Conservation (phyloP, 2,113 vertebrate species). For the Dolichotis patagonum region DNA sequence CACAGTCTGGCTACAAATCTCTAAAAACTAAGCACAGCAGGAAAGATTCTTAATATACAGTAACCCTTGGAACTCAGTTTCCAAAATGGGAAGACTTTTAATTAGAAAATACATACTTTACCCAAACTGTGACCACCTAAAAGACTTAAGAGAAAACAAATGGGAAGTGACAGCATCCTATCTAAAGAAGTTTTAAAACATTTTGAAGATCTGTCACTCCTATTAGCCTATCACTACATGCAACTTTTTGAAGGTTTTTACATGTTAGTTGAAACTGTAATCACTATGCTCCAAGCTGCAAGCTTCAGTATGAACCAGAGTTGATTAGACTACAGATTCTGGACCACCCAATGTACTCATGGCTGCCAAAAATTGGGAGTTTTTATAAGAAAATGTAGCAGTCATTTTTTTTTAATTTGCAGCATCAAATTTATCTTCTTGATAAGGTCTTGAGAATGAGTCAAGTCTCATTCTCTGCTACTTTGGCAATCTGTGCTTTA, state of each 20-base stretch:
- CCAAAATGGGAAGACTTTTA: constrained; percentile 10
- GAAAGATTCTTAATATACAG: background rate
- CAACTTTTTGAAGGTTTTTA: constrained; percentile 19
- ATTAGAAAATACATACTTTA: background rate
- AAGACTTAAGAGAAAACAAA: background rate
- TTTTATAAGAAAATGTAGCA: background rate
- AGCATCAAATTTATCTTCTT: background rate
- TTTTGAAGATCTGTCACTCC: constrained; percentile 4
- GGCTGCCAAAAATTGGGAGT: background rate
- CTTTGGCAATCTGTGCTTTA: background rate
- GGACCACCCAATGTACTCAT: background rate
- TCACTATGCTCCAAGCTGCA: background rate
- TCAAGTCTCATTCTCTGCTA: background rate
- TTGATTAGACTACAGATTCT: background rate
- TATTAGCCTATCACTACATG: background rate
- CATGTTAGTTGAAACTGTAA: background rate
- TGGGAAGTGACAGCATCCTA: background rate
- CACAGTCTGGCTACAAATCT: background rate
- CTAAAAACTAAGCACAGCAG: background rate
- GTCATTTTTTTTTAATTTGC: background rate
- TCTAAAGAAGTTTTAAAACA: background rate
- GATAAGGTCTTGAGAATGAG: too few relatives aligned
- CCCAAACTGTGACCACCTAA: background rate
- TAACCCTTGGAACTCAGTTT: constrained; percentile 13
- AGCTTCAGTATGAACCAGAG: background rate